Evolutionary conservation across 2,888 invertebrate genomes (phyloP).

Genomic region (Conops quadrifasciatus): DNA sequence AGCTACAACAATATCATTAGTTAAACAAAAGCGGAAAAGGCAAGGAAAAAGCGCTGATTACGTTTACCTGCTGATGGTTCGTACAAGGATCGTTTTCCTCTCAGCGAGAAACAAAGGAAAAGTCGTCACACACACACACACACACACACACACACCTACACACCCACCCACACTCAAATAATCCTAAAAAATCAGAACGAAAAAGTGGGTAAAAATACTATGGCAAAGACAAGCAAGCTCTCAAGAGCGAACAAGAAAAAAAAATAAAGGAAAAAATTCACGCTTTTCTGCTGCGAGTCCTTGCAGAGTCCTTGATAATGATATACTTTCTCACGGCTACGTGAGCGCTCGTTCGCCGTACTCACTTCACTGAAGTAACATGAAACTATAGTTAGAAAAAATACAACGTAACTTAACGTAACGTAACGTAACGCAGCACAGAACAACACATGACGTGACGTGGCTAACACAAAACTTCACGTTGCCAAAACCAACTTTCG

Average conservation of each 20-base stretch:
- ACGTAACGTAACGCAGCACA: neutral
- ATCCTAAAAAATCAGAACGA: neutral
- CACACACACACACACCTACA: conserved; percentile 10
- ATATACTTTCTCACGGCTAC: conserved; percentile 8
- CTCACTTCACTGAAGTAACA: conserved; percentile 4
- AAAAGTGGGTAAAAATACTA: too few species aligned
- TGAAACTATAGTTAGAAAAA: neutral
- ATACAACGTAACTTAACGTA: conserved; percentile 19
- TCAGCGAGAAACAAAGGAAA: neutral
- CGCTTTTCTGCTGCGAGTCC: conserved; percentile 11
- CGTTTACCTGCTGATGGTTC: conserved; percentile 3
- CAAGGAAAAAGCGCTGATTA: conserved; percentile 30
- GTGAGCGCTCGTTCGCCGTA: neutral
- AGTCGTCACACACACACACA: conserved; percentile 13
- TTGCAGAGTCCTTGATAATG: conserved; percentile 25
- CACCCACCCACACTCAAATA: neutral
- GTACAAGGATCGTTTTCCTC: neutral
- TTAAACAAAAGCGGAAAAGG: neutral
- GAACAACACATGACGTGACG: neutral
- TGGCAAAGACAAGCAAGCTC: too few species aligned
- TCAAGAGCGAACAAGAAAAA: too few species aligned
- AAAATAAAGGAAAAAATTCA: conserved; percentile 15
- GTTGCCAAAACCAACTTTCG: conserved; percentile 21
- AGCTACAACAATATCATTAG: neutral
- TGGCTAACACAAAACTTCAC: neutral